These are phyloP conservation scores for Trididemnum miniatum DNA, from an alignment of 23 tunicate genomes.

Conservation along the genomic window DNA sequence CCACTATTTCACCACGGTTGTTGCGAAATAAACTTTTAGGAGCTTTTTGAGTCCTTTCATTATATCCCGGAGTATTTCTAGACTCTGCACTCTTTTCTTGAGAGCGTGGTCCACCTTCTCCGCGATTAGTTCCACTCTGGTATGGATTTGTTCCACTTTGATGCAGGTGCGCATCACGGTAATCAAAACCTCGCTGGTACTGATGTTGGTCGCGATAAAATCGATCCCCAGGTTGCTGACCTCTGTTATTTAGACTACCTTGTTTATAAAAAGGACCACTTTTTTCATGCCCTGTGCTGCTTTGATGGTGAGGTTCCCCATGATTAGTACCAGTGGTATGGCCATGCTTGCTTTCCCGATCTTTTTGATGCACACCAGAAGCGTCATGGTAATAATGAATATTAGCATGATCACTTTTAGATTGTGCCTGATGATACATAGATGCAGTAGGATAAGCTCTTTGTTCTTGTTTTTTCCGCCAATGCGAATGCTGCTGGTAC, in stretches of 20 bases:
- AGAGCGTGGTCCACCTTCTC: too few relatives aligned
- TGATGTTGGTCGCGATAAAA: background rate
- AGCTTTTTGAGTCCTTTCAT: background rate
- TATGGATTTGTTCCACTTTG: background rate
- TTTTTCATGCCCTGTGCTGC: background rate
- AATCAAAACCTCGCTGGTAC: background rate
- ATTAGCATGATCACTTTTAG: background rate
- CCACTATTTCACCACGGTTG: constrained; percentile 28
- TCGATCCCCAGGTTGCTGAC: background rate
- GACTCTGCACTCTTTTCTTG: too few relatives aligned
- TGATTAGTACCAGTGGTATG: too few relatives aligned
- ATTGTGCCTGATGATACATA: background rate
- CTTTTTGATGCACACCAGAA: background rate
- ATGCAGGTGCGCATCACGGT: too few relatives aligned
- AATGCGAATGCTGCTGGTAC: background rate
- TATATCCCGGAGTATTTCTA: too few relatives aligned
- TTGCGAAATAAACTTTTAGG: constrained; percentile 12
- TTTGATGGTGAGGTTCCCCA: too few relatives aligned
- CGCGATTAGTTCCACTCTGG: background rate
- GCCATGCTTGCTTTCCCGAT: too few relatives aligned
- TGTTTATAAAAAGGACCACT: constrained; percentile 14
- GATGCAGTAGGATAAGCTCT: background rate
- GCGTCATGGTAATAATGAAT: background rate
- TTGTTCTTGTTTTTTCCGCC: background rate
- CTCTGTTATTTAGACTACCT: constrained; percentile 41